Conservation (phyloP, 2,797 vertebrate species). For the Pyrocephalus nanus region DNA sequence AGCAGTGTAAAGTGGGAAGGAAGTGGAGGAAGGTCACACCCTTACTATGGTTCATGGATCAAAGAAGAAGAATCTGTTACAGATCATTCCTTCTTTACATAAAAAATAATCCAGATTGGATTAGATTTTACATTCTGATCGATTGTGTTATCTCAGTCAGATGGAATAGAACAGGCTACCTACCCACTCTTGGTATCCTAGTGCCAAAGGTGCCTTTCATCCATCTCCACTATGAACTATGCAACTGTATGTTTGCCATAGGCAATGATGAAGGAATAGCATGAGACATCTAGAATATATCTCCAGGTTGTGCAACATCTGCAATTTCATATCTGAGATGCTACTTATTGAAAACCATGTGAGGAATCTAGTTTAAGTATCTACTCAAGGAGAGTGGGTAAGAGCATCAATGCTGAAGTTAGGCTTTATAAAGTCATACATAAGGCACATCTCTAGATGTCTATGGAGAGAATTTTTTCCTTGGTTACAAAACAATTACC, state of each 20-base stretch:
- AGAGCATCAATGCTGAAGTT: not conserved
- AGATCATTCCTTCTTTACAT: not conserved
- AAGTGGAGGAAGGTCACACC: accelerated
- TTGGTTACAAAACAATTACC: not conserved
- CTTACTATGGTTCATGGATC: not conserved
- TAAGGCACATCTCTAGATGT: not conserved
- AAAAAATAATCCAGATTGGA: not conserved
- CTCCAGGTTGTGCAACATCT: not conserved
- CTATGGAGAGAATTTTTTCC: not conserved
- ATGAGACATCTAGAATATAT: not conserved
- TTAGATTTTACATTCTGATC: not conserved
- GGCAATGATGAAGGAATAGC: not conserved
- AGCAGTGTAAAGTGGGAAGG: not conserved
- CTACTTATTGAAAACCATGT: not conserved
- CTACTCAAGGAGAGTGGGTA: not conserved
- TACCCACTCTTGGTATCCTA: not conserved
- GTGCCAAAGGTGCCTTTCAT: not conserved
- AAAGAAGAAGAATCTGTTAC: not conserved
- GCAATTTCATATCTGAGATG: not conserved
- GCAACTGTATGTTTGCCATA: not conserved
- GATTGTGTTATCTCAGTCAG: not conserved
- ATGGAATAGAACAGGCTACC: not conserved
- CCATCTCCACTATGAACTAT: not conserved
- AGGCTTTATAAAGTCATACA: not conserved
- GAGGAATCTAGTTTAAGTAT: not conserved